Base-by-base conservation (phyloP, 2,113 vertebrate species). In the Indri indri region DNA sequence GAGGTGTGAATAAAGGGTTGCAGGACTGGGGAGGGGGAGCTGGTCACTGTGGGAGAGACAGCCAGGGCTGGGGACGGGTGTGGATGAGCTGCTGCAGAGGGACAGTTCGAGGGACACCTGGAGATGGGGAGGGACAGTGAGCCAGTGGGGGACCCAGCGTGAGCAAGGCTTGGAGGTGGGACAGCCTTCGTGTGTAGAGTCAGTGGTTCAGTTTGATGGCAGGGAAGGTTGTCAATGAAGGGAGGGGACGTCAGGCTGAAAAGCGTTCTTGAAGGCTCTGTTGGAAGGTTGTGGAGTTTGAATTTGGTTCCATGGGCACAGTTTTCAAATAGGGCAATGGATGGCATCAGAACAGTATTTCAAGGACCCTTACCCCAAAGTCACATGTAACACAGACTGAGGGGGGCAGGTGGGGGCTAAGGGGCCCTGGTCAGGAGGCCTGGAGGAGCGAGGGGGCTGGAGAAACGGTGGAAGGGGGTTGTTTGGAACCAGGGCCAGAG, bases 141-240 rank as follows among this genome's bases (percentile, higher is more conserved):
- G 0, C 6, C 22, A 59, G 37, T 0, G 3, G 25, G 65, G 5
- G 42, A 65, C 1, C 6, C 22, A 66, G 47, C 0, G 2, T 2
- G 45, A 47, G 27, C 20, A 0, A 23, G 77, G 11, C 63, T 8
- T 54, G 52, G 23, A 37, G 32, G 20, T 3, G 18, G 27, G 37
- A 16, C 0, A 0, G 25, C 6, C 23, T 76, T 85, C 61, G 14
- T 27, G 16, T 18, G 34, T 30, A 59, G 73, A n/a, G 42, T 37
- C 40, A 4, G n/a, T 7, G 37, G 32, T 47, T 85, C 81, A 4
- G 47, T 61, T 23, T 66, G 70, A n/a, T 54, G 11, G n/a, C 30
- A 81, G 50, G 40, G 80, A 40, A 57, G 59, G 16, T 1, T 68
- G 8, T 61, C 11, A 52, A 25, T 16, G 40, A 30, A 5, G 22